Base-by-base conservation (phyloP, 2,888 invertebrate genomes). In the Epirrhoe alternata region DNA sequence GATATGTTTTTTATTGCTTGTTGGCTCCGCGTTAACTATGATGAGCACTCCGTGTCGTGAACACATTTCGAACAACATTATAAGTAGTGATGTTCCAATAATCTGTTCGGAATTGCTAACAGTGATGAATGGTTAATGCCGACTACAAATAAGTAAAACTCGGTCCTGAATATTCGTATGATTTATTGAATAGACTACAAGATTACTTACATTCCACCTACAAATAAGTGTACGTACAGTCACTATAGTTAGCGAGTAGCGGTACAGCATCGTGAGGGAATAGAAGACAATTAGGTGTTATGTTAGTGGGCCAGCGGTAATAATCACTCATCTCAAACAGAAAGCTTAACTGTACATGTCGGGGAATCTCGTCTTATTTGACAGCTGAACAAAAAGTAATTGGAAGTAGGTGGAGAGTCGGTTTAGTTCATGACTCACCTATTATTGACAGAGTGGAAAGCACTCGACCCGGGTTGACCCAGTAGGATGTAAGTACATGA, bases 301-400 rank as follows among this genome's bases (percentile, higher is more conserved):
- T 89, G 90, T 88, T 85, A 92, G 90, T 91, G 80, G 90, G 90
- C 79, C 90, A 85, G 69, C 68, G 72, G 79, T 80, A 63, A 80
- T 79, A 78, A 85, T 84, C 79, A 81, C 81, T 87, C 85, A 81
- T 86, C 80, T 83, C 74, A 75, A 66, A 80, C 76, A 82, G 78
- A 76, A 74, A 76, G 72, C 63, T 24, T 89, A 89, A 89, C 89
- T 86, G 89, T 89, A 85, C 77, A 68, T 77, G 81, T 82, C 78
- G 81, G 77, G 73, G 72, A 72, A 78, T 79, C 81, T 80, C 78
- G 71, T 75, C 74, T 71, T 69, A 73, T 78, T 76, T 77, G 79
- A 79, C 79, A 77, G 73, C 69, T 73, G 63, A 72, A 77, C 77
- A 77, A 81, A 78, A 77, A 73, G 71, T 73, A 70, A 75, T 73